Evolutionary conservation across 2,888 invertebrate genomes (phyloP).

Genomic region (Drosophila yooni): DNA sequence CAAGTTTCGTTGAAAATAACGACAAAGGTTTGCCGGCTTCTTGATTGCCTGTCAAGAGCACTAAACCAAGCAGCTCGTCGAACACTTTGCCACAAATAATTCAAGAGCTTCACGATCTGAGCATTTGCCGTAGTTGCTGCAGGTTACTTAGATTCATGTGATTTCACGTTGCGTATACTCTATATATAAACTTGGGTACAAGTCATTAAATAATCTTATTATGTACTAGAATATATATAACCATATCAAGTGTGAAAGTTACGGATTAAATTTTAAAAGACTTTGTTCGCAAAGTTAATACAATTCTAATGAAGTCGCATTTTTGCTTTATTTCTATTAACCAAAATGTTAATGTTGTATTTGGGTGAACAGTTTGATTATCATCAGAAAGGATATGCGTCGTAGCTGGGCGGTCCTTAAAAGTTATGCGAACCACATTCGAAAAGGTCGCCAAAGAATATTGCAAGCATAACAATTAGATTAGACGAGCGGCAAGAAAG

Average conservation of each 20-base stretch:
- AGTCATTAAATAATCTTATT: background rate
- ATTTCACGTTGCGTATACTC: background rate
- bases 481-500: slow-evolving; percentile 27
- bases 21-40: slow-evolving; percentile 32
- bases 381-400: slow-evolving; percentile 9
- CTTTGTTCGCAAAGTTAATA: background rate
- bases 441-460: slow-evolving; percentile 43
- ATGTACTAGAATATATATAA: background rate
- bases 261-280: background rate
- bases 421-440: slow-evolving; percentile 40
- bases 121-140: slow-evolving; percentile 10
- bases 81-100: slow-evolving; percentile 24
- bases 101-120: slow-evolving; percentile 17
- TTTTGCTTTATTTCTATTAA: background rate
- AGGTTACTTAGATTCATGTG: slow-evolving; percentile 16
- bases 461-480: slow-evolving; percentile 51
- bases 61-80: slow-evolving; percentile 4
- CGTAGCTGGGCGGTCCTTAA: slow-evolving; percentile 18
- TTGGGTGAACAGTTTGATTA: slow-evolving; percentile 19
- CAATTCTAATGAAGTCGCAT: background rate
- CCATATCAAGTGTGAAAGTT: background rate
- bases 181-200: background rate
- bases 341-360: background rate
- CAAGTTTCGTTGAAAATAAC: slow-evolving; percentile 38
- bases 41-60: slow-evolving; percentile 57